A percentile compares a stretch with the other conserved stretches of the same genome.
Conservation (phyloP, 2,113 vertebrate genomes). For the Ursus arctos region DNA sequence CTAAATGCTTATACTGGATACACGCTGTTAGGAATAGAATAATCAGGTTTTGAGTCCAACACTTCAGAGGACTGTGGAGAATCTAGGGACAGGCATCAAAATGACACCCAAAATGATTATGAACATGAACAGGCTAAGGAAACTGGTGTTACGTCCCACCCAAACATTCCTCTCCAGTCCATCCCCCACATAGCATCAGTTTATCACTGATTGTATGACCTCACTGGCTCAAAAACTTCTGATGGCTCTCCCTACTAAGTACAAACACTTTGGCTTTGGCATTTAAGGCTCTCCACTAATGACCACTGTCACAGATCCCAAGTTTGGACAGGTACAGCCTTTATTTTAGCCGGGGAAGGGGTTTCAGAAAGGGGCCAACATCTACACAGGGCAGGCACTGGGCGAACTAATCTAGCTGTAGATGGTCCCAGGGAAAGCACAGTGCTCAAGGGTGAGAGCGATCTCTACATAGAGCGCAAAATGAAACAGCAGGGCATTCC, state of each 20-base stretch:
- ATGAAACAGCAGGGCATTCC: neutral
- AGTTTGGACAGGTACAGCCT: neutral
- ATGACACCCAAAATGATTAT: neutral
- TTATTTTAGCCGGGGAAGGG: neutral
- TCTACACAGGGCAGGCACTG: neutral
- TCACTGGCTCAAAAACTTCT: neutral
- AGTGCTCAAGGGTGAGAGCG: neutral
- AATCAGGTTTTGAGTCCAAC: neutral
- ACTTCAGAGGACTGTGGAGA: neutral
- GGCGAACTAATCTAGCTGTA: neutral
- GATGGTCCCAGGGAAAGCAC: neutral
- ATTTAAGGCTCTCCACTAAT: neutral
- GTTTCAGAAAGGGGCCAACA: neutral
- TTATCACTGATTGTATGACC: neutral
- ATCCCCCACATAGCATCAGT: no score
- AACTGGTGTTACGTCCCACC: neutral
- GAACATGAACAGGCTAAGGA: neutral
- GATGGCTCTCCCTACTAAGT: neutral
- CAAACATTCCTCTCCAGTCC: neutral
- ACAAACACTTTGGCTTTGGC: neutral
- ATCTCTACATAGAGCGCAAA: neutral
- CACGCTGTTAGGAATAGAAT: neutral
- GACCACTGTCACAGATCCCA: neutral
- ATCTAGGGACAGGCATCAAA: neutral
- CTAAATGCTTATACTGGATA: neutral